Percentiles rank a stretch among this genome's conserved stretches.
phyloP scores from a whole-genome alignment of 1,140 invertebrate species.

The Scylla paramamosain region DNA sequence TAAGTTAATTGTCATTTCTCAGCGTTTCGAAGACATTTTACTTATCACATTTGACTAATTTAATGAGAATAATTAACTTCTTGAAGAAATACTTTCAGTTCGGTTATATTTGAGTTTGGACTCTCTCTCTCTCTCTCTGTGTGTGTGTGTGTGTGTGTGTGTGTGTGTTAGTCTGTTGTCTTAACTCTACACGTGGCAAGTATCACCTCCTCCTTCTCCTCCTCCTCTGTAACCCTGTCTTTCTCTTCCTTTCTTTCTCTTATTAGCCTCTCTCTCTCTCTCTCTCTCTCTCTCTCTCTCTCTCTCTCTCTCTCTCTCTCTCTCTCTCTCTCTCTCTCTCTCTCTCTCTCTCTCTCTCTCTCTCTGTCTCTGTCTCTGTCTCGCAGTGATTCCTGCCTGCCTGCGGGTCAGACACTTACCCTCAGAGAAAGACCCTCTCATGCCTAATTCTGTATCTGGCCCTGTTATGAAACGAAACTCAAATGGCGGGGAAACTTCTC shows the following conservation, averaged over 20 bases:
- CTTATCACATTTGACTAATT: conserved; percentile 1
- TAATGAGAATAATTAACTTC: not conserved
- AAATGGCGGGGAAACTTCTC: conserved; percentile 21
- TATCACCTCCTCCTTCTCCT: not conserved
- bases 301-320: no score
- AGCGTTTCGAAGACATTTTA: not conserved
- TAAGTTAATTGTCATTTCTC: not conserved
- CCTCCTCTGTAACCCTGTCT: no score
- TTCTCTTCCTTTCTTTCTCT: no score
- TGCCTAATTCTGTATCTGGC: conserved; percentile 32
- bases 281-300: no score
- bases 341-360: not conserved
- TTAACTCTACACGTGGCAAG: not conserved
- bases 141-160: not conserved
- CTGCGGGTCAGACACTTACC: not conserved
- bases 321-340: no score
- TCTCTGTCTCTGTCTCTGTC: no score
- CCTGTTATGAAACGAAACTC: conserved; percentile 10
- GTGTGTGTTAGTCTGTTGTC: no score
- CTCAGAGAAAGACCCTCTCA: not conserved
- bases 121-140: not conserved
- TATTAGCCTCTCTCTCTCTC: no score
- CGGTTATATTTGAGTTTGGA: not conserved
- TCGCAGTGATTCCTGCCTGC: not conserved
- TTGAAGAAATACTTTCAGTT: not conserved